Conservation (phyloP, 2,113 vertebrate species). For the Brachyhypopomus gauderio region DNA sequence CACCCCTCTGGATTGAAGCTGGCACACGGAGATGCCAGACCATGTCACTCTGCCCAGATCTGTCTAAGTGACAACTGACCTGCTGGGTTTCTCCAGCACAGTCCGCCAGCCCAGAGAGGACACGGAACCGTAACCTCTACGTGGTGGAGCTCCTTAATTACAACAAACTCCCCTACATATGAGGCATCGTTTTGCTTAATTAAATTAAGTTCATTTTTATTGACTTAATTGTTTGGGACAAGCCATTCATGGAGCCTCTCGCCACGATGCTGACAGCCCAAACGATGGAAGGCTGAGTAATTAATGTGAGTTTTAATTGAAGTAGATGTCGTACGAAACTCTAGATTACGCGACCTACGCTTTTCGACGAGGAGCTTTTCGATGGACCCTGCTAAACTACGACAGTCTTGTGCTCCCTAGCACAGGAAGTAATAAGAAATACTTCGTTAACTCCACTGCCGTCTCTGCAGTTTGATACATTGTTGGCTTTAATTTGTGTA, state of each 20-base stretch:
- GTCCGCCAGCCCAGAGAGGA: constrained; percentile 44
- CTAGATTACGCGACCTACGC: constrained; percentile 51
- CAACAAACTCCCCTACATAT: constrained; percentile 66
- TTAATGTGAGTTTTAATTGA: constrained; percentile 73
- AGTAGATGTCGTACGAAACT: constrained; percentile 58
- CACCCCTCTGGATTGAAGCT: constrained; percentile 25
- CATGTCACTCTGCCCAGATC: constrained; percentile 34
- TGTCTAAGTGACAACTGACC: constrained; percentile 49
- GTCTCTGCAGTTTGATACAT: constrained; percentile 13
- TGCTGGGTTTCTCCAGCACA: constrained; percentile 29
- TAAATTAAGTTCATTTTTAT: constrained; percentile 72
- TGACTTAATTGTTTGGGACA: constrained; percentile 77
- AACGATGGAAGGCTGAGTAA: constrained; percentile 67
- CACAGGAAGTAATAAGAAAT: background rate
- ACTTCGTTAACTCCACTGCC: background rate
- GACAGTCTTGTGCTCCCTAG: background rate
- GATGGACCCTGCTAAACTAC: background rate
- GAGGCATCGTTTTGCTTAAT: constrained; percentile 66
- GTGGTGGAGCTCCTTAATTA: constrained; percentile 53
- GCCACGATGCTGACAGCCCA: constrained; percentile 57
- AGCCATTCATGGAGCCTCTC: constrained; percentile 59
- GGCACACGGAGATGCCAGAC: constrained; percentile 16
- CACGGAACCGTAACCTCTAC: constrained; percentile 60
- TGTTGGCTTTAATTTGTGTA: constrained; percentile 9
- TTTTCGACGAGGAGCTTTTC: background rate